Evolutionary conservation across 2,113 vertebrate species (phyloP), one percentile per base, ranked within the genome.

Genomic region (Dasyprocta punctata): DNA sequence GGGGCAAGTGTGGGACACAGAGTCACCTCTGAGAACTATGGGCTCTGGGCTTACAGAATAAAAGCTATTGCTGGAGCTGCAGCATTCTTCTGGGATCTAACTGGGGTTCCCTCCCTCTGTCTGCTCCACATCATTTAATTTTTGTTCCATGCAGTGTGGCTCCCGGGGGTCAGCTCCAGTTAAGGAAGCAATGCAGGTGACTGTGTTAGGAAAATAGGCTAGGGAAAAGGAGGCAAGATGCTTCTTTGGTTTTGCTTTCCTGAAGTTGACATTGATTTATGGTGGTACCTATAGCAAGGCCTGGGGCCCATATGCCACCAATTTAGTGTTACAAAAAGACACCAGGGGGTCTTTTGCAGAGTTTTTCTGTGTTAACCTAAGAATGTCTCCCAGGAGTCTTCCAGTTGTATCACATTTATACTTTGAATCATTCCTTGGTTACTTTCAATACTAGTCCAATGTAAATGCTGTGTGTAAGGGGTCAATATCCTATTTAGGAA

Each of bases 261-360:
- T 85, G 44, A 80, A 88, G 83, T 38, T 93, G 96, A 97, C 95
- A 88, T 65, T 97, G 97, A 97, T 98, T 97, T 96, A 97, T 96
- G 92, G 44, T 41, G 67, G 75, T 95, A 85, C 80, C 90, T 86
- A 77, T 28, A 95, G 90, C 63, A 67, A 95, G 52, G 28, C 54
- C 65, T 71, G 85, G 54, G 69, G 52, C 41, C 38, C 19, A 14
- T 7, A 5, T 71, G 88, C 73, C 60, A 52, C 71, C 36, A 69
- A 91, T 94, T 92, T 7, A 44, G 56, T 92, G 60, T 80, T 95
- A 86, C 75, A 41, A 80, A 95, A 94, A 80, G 41, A 81, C 67
- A 80, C 63, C 28, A 86, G 81, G 58, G 85, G 47, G 36, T 11
- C 73, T 94, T 97, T 38, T 91, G 73, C 78, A 67, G 44, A 54